A percentile compares a stretch with the other conserved stretches of the same genome.
Evolutionary conservation across 2,888 invertebrate species (phyloP).

Genomic region (Diadegma fenestrale): DNA sequence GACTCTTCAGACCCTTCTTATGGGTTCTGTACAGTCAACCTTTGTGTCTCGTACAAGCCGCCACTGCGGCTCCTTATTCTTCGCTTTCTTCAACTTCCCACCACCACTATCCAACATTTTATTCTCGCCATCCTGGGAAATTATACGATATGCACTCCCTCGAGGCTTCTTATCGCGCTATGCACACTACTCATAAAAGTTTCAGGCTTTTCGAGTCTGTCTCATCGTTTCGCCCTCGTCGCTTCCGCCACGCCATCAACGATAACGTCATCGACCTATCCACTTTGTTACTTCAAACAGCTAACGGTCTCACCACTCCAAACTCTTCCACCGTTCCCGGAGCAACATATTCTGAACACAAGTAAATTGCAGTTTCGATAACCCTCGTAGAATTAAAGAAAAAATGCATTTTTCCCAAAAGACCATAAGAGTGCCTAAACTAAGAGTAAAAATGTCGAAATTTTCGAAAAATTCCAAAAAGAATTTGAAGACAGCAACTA

Average conservation of each 20-base stretch:
- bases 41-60: constrained; percentile 38
- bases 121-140: constrained; percentile 63
- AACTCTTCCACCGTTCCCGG: constrained; percentile 1
- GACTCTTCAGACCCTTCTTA: constrained; percentile 44
- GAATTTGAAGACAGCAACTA: neutral
- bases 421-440: too few relatives aligned
- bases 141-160: constrained; percentile 67
- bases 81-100: constrained; percentile 44
- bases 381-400: neutral
- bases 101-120: constrained; percentile 1
- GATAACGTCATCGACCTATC: constrained; percentile 64
- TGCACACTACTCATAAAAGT: constrained; percentile 68
- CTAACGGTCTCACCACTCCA: constrained; percentile 30
- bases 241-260: constrained; percentile 20
- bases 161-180: constrained; percentile 67
- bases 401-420: too few relatives aligned
- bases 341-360: neutral
- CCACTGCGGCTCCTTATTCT: constrained; percentile 45
- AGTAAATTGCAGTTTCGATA: neutral
- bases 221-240: constrained; percentile 37
- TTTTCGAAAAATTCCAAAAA: neutral
- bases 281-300: constrained; percentile 38
- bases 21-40: constrained; percentile 21
- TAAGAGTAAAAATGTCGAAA: too few relatives aligned
- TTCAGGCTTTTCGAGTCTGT: constrained; percentile 57